A percentile compares a stretch with the other conserved stretches of the same genome.
phyloP scores from a whole-genome alignment of 2,113 vertebrate genomes.

The Chamaea fasciata region DNA sequence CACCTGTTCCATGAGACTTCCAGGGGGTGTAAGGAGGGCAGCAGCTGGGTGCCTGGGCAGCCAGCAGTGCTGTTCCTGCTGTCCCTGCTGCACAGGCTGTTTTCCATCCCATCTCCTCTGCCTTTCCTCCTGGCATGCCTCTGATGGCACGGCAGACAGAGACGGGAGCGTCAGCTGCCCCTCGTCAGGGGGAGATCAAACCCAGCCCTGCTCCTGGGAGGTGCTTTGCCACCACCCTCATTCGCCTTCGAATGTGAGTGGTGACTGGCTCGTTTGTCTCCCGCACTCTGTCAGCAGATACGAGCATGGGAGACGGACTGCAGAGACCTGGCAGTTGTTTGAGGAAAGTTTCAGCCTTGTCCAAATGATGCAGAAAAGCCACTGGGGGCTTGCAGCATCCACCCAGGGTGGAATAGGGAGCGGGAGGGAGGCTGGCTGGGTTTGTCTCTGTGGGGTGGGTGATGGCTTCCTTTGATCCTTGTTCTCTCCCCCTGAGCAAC shows the following conservation, averaged over 20 bases:
- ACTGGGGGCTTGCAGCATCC: neutral
- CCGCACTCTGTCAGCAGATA: neutral
- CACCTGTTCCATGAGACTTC: neutral
- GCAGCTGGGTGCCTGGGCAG: neutral
- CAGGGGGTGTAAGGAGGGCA: neutral
- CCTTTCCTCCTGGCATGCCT: rapidly evolving
- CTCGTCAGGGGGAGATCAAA: neutral
- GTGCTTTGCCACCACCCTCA: neutral
- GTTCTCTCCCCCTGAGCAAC: neutral
- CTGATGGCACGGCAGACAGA: neutral
- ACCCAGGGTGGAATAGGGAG: neutral
- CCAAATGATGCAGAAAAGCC: neutral
- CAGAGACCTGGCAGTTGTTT: neutral
- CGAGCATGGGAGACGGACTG: neutral
- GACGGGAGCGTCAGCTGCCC: neutral
- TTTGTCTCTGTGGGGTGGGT: neutral
- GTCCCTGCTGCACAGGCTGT: neutral
- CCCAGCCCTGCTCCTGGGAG: neutral
- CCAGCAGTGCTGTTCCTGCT: neutral
- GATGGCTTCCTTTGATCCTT: neutral
- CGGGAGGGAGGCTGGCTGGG: rapidly evolving
- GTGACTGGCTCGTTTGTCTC: neutral
- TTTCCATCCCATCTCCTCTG: neutral
- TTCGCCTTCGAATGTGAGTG: too few species aligned
- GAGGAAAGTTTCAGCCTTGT: neutral